phyloP scores from a whole-genome alignment of 2,113 vertebrate genomes.

The Andinoacara biseriatus region DNA sequence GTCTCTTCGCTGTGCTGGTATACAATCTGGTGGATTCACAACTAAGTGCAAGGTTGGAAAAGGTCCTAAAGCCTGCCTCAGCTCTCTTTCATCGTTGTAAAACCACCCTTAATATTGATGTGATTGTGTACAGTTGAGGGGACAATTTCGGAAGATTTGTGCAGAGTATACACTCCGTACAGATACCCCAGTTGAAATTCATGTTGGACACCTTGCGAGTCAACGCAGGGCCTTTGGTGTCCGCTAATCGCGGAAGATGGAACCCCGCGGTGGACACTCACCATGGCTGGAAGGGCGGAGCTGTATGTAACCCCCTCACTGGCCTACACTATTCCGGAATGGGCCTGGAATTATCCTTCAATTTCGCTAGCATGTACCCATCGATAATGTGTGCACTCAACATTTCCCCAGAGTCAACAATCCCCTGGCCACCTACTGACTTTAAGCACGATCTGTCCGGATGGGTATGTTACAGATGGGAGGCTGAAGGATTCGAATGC shows the following conservation, averaged over 20 bases:
- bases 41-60: too few species aligned
- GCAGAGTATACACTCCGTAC: too few species aligned
- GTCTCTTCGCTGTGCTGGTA: too few species aligned
- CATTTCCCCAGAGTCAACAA: conserved; percentile 8
- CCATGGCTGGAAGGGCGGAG: neutral
- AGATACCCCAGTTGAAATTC: conserved; percentile 21
- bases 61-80: too few species aligned
- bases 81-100: too few species aligned
- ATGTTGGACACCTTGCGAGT: neutral
- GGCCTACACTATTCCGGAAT: neutral
- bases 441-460: neutral
- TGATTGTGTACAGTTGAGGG: too few species aligned
- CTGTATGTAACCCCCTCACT: neutral
- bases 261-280: too few species aligned
- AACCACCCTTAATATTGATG: too few species aligned
- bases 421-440: neutral
- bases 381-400: conserved; percentile 28
- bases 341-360: neutral
- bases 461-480: conserved; percentile 24
- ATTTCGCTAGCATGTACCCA: conserved; percentile 23
- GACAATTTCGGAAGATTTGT: too few species aligned
- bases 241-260: too few species aligned
- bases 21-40: too few species aligned
- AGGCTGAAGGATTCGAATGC: neutral
- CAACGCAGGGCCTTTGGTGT: neutral